phyloP scores from a whole-genome alignment of 1,140 invertebrate genomes.

The Drosophila parabipectinata region DNA sequence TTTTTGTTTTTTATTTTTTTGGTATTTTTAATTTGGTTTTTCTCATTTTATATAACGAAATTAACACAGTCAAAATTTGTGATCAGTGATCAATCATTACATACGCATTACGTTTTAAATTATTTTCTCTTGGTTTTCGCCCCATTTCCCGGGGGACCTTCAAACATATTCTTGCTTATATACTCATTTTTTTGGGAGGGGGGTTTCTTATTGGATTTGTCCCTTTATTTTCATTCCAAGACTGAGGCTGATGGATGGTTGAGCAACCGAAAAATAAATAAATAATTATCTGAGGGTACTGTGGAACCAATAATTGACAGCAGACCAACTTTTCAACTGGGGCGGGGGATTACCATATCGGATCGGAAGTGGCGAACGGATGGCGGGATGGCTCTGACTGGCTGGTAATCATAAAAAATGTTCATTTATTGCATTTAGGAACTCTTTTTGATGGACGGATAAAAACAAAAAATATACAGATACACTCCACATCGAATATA shows the following conservation, averaged over 20 bases:
- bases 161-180: conserved; percentile 47
- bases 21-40: conserved; percentile 51
- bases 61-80: conserved; percentile 84
- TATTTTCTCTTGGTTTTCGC: conserved; percentile 47
- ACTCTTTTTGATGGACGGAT: conserved; percentile 82
- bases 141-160: conserved; percentile 17
- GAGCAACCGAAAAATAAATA: conserved; percentile 48
- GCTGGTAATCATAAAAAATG: conserved; percentile 66
- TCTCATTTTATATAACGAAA: conserved; percentile 79
- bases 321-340: conserved; percentile 54
- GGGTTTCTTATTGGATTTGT: conserved; percentile 13
- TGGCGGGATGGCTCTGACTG: conserved; percentile 40
- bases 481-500: conserved; percentile 16
- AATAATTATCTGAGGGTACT: conserved; percentile 16
- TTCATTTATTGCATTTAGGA: conserved; percentile 80
- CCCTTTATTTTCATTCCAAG: conserved; percentile 1
- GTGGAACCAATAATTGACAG: conserved; percentile 68
- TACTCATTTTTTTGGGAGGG: conserved; percentile 12
- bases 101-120: conserved; percentile 80
- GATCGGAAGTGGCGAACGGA: neutral
- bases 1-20: conserved; percentile 48
- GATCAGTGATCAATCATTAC: conserved; percentile 83
- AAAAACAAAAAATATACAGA: conserved; percentile 79
- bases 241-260: conserved; percentile 32
- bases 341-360: neutral